Percentiles rank a stretch among this genome's conserved stretches.
These are phyloP conservation scores for Fopius arisanus DNA, from an alignment of 1,140 invertebrate species.

Conservation along the genomic window DNA sequence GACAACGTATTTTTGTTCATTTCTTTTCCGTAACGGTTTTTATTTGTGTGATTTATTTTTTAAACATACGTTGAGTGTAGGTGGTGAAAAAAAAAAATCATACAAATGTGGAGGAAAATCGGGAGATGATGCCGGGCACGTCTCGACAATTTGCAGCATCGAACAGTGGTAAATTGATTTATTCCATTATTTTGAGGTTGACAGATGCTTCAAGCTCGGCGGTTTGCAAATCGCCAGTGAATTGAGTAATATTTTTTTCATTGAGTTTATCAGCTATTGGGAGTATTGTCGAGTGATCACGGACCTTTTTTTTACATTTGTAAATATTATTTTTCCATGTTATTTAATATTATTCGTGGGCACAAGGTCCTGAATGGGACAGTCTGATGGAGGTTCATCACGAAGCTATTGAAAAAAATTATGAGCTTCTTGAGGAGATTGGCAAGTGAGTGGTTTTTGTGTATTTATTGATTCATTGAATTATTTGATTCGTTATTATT, in stretches of 20 bases:
- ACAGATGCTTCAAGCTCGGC: conserved; percentile 47
- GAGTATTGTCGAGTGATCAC: neutral
- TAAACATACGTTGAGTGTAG: conserved; percentile 37
- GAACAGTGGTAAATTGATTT: conserved; percentile 45
- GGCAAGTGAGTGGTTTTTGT: conserved; percentile 66
- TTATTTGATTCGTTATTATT: neutral
- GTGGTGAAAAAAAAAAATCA: conserved; percentile 25
- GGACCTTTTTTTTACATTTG: neutral
- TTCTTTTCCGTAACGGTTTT: conserved; percentile 10
- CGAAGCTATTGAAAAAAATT: conserved; percentile 69
- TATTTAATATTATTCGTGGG: neutral
- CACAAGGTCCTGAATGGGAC: conserved; percentile 57
- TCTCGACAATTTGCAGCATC: conserved; percentile 55
- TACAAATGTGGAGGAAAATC: conserved; percentile 48
- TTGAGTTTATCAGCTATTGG: conserved; percentile 24
- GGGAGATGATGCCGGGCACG: conserved; percentile 62
- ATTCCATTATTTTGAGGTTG: conserved; percentile 37
- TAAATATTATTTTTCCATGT: conserved; percentile 28
- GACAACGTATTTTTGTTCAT: neutral
- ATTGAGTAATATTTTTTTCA: conserved; percentile 7
- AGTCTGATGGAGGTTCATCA: conserved; percentile 68
- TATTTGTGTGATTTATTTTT: conserved; percentile 7
- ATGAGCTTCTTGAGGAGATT: conserved; percentile 70
- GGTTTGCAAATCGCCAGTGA: neutral
- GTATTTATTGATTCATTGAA: neutral